These are phyloP conservation scores for Oligia strigilis DNA, from an alignment of 2,888 invertebrate species.

Conservation along the genomic window DNA sequence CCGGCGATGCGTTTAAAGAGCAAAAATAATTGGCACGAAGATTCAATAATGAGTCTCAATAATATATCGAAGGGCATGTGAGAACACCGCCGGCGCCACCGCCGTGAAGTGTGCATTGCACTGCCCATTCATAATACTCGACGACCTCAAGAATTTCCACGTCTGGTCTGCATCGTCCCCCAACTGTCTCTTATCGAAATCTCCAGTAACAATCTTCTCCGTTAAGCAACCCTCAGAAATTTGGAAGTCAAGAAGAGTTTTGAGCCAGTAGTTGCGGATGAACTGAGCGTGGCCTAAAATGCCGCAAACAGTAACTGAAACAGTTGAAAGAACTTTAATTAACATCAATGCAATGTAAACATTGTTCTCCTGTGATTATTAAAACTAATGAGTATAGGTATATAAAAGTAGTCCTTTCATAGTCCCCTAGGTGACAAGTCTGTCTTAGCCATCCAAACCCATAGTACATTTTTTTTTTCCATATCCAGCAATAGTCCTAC, in stretches of 20 bases:
- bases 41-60: constrained; percentile 58
- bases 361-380: neutral
- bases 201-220: neutral
- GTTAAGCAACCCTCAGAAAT: constrained; percentile 74
- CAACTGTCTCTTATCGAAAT: neutral
- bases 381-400: neutral
- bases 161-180: neutral
- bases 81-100: constrained; percentile 67
- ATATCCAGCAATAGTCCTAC: neutral
- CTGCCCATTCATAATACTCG: constrained; percentile 45
- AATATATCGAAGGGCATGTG: constrained; percentile 71
- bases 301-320: constrained; percentile 76
- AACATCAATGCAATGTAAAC: neutral
- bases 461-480: no score
- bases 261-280: constrained; percentile 73
- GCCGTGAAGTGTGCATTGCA: constrained; percentile 74
- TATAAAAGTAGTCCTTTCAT: no score
- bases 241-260: constrained; percentile 68
- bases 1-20: neutral
- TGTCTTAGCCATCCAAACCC: no score
- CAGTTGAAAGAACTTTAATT: neutral
- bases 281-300: constrained; percentile 75
- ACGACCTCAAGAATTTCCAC: neutral
- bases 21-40: neutral
- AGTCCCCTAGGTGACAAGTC: no score